These are phyloP conservation scores for Noturus placidus DNA, from an alignment of 2,113 vertebrate genomes.

Conservation along the genomic window DNA sequence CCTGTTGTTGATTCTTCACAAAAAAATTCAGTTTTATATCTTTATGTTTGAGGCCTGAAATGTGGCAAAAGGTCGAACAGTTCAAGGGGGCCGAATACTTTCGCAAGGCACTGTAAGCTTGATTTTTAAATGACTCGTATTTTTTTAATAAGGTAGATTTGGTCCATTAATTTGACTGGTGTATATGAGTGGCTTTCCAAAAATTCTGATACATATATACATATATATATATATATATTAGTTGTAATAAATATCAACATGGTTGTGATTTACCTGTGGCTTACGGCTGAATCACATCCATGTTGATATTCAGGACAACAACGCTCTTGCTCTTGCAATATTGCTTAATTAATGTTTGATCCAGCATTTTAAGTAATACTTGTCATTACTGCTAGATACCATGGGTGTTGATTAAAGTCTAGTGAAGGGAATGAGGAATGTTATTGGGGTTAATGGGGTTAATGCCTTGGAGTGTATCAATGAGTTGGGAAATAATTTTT, in stretches of 20 bases:
- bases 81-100: no score
- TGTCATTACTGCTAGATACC: conserved; percentile 4
- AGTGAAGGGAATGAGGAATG: conserved; percentile 12
- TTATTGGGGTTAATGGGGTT: conserved; percentile 30
- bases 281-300: not conserved
- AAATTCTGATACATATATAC: not conserved
- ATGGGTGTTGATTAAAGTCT: conserved; percentile 6
- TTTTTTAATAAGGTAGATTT: not conserved
- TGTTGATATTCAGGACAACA: not conserved
- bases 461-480: conserved; percentile 22
- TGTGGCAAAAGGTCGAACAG: no score
- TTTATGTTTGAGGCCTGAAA: no score
- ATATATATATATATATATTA: no score
- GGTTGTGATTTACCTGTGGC: not conserved
- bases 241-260: not conserved
- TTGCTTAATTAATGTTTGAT: conserved; percentile 20
- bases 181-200: not conserved
- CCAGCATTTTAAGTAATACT: conserved; percentile 5
- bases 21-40: no score
- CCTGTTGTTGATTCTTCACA: no score
- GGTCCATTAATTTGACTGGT: not conserved
- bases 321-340: not conserved
- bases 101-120: not conserved
- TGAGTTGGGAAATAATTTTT: conserved; percentile 17
- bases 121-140: not conserved